phyloP scores from a whole-genome alignment of 2,888 invertebrate genomes.

The Chalcosyrphus nemorum region DNA sequence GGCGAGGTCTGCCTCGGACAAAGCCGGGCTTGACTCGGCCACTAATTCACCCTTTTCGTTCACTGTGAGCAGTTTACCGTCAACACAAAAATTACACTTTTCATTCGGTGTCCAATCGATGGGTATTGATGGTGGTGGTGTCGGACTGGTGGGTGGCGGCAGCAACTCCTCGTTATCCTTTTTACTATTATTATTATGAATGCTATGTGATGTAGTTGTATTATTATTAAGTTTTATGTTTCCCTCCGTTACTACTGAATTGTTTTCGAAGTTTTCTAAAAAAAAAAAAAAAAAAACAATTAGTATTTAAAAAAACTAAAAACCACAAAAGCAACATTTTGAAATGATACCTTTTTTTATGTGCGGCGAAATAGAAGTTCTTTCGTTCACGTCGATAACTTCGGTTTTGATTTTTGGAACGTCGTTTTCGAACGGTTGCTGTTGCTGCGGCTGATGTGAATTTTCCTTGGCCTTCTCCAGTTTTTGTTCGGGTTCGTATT shows the following conservation, averaged over 20 bases:
- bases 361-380: slow-evolving; percentile 32
- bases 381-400: slow-evolving; percentile 46
- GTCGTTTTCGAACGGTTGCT: slow-evolving; percentile 59
- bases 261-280: slow-evolving; percentile 49
- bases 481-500: slow-evolving; percentile 55
- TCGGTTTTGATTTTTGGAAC: slow-evolving; percentile 52
- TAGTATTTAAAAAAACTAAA: background rate
- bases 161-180: slow-evolving; percentile 80
- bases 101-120: slow-evolving; percentile 92
- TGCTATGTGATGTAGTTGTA: slow-evolving; percentile 62
- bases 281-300: too few relatives aligned
- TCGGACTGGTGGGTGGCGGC: slow-evolving; percentile 77
- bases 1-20: slow-evolving; percentile 79
- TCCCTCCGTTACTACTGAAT: slow-evolving; percentile 49
- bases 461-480: slow-evolving; percentile 59
- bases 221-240: slow-evolving; percentile 62
- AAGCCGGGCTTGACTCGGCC: slow-evolving; percentile 81
- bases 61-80: slow-evolving; percentile 86
- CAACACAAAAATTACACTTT: slow-evolving; percentile 93
- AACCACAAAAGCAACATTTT: background rate
- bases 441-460: slow-evolving; percentile 74
- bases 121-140: slow-evolving; percentile 80
- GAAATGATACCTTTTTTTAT: slow-evolving; percentile 49
- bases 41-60: slow-evolving; percentile 82
- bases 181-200: slow-evolving; percentile 77